Base-by-base conservation (phyloP, 37 sponge, comb jelly and placozoan genomes). In the Oopsacas minuta region DNA sequence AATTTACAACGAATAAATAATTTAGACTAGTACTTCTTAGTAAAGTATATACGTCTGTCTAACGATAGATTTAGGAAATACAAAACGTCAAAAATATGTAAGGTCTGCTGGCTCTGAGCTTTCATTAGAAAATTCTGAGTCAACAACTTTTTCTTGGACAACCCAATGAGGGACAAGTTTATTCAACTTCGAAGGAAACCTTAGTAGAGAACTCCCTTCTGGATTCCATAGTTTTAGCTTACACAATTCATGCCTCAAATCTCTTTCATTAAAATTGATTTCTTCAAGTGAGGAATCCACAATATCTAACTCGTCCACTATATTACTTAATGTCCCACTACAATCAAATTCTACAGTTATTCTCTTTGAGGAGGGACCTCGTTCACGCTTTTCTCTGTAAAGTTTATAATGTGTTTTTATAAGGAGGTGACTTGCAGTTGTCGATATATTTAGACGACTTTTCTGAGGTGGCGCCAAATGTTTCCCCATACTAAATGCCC, bases 401-500 rank as follows among this genome's bases (percentile, higher is more conserved):
- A 61, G 30, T n/a, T 61, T 61, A 61, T 12, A 61, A n/a, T 61
- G 75, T 3, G 75, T 61, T 61, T 61, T 61, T 61, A 61, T 61
- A 25, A 61, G 30, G 7, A 61, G 75, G 1, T 61, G 7, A n/a
- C 22, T 61, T 61, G 7, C 75, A 3, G 75, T 61, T 61, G 75
- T 61, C 20, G 75, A 61, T n/a, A 61, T 34, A 20, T n/a, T 61
- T 25, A 61, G 75, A 10, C 75, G 75, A 61, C 75, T 61, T n/a
- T 61, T 61, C 28, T 61, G 75, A 10, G 75, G 75, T 61, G 75
- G 75, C 28, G 75, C 20, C 30, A 61, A n/a, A 5, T 61, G 75
- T n/a, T 61, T 61, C 75, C 75, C 75, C 75, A 61, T 61, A n/a
- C 75, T 61, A 61, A 61, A 61, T 3, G 75, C 75, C 7, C 75